Evolutionary conservation across 2,113 vertebrate genomes (phyloP).

Genomic region (Nannospalax galili): DNA sequence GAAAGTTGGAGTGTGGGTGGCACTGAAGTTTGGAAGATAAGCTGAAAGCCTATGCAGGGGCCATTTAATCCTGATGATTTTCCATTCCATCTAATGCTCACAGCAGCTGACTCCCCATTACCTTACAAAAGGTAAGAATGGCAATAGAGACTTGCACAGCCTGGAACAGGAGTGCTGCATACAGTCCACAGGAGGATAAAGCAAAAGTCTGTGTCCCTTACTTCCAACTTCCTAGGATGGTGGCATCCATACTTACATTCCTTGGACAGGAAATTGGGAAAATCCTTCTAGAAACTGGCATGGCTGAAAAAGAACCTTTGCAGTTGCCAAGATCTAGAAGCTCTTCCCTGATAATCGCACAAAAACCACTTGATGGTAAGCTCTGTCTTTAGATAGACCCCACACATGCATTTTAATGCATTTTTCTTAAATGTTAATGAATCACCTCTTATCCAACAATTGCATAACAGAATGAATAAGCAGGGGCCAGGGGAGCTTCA

Average conservation of each 20-base stretch:
- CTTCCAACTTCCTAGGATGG: neutral
- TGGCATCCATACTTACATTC: neutral
- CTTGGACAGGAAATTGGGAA: neutral
- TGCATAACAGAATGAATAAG: neutral
- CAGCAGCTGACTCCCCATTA: neutral
- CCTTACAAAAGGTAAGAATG: neutral
- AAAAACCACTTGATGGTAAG: neutral
- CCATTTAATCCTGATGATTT: neutral
- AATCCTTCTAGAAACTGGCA: neutral
- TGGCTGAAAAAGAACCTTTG: neutral
- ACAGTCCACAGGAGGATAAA: neutral
- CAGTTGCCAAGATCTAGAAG: neutral
- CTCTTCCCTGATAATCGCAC: neutral
- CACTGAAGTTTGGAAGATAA: neutral
- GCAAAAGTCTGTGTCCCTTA: neutral
- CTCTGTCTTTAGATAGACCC: neutral
- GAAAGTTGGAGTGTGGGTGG: neutral
- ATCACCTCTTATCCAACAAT: neutral
- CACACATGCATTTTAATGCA: neutral
- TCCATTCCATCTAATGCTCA: neutral
- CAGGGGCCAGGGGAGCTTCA: neutral
- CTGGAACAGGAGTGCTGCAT: neutral
- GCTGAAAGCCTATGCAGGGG: neutral
- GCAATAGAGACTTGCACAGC: neutral
- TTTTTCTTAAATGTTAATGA: conserved; percentile 3